A percentile compares a stretch with the other conserved stretches of the same genome.
phyloP scores from a whole-genome alignment of 2,888 invertebrate species.

The Neoscelio sp. region DNA sequence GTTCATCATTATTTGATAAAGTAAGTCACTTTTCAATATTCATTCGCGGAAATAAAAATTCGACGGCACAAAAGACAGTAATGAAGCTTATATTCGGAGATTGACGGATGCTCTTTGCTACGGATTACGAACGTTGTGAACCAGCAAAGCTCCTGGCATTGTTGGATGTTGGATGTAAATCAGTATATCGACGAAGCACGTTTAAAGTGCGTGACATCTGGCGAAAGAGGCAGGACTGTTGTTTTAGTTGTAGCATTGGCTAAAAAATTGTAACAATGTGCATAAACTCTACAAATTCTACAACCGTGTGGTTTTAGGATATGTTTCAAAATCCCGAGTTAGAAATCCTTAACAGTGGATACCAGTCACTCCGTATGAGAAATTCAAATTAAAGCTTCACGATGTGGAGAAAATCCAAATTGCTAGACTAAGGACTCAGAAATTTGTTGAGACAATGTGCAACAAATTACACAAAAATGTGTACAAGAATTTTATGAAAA shows the following conservation, averaged over 20 bases:
- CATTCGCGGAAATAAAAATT: conserved; percentile 8
- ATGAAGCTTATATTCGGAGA: conserved; percentile 35
- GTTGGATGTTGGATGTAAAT: conserved; percentile 51
- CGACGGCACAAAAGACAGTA: conserved; percentile 18
- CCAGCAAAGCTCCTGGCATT: conserved; percentile 38
- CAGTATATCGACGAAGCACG: conserved; percentile 39
- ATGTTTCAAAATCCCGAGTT: no score
- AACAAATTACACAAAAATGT: no score
- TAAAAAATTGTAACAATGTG: conserved; percentile 39
- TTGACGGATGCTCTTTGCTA: conserved; percentile 41
- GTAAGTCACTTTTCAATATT: conserved; percentile 19
- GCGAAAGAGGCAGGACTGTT: conserved; percentile 37
- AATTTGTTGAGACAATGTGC: no score
- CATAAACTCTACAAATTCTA: conserved; percentile 15
- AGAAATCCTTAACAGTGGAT: no score
- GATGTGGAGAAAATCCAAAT: no score
- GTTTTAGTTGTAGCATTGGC: conserved; percentile 29
- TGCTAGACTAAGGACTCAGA: no score
- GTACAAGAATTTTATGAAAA: no score
- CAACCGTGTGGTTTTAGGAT: conserved; percentile 1
- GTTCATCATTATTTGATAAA: conserved; percentile 8
- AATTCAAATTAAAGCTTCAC: no score
- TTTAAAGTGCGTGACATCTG: conserved; percentile 55
- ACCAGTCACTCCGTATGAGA: no score
- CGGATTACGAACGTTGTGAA: conserved; percentile 41